Base-by-base conservation (phyloP, 2,113 vertebrate genomes). In the Chunga burmeisteri region DNA sequence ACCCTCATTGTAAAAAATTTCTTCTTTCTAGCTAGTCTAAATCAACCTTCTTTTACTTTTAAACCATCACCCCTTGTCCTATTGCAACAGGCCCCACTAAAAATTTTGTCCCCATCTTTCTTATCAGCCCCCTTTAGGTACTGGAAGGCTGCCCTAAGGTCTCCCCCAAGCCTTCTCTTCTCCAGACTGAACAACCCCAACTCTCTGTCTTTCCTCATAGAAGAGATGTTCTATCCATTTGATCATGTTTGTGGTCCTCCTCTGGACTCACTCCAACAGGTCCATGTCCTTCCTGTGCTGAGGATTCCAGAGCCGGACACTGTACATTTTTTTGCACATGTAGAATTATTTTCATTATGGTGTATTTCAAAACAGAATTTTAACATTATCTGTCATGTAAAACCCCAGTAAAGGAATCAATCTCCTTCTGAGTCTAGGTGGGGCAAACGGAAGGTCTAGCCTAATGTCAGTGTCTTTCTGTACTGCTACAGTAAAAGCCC, bases 311-410 rank as follows among this genome's bases (percentile, higher is more conserved):
- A 56, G 36, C 3, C 4, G 22, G 27, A 82, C 9, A 30, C 12
- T 21, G 19, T 4, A 50, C 2, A 1, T 3, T 26, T 55, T 47
- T 50, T 42, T 15, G 47, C 32, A 55, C 0, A 0, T 10, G 9
- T 11, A 73, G 17, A 83, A 46, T 47, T 58, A 40, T 22, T 72
- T 44, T 85, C 13, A 86, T 36, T 49, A 47, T 10, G 36, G 10
- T 9, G 5, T 38, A 49, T 34, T 55, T 77, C 36, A 68, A 79
- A 80, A 38, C 2, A 88, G 44, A 90, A 73, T 52, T 86, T 68
- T 44, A 68, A 74, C 21, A 32, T 10, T n/a, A 7, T 9, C 38
- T 1, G 1, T n/a, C 67, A 81, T 1, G 1, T 38, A 29, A 92
- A 73, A 36, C 7, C 20, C 36, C 13, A 34, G 29, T 7, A 80